Base-by-base conservation (phyloP, 2,888 invertebrate species). In the Metacarcinus magister region DNA sequence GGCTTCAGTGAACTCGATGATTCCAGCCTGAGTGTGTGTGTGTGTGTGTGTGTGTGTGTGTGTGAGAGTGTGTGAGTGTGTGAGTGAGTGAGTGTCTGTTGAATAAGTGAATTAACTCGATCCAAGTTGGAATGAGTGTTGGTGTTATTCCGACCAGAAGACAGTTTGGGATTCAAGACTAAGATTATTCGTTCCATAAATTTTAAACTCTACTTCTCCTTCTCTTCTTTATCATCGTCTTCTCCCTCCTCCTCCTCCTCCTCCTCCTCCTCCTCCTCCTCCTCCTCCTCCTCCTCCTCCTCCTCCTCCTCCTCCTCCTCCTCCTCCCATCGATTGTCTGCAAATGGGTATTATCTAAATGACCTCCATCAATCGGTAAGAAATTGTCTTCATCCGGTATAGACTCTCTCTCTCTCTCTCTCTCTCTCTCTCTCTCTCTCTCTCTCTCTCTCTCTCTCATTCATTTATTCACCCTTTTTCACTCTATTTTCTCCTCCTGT, bases 371-470 rank as follows among this genome's bases (percentile, higher is more conserved):
- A 90, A 90, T 43, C 44, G 23, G 23, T 44, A 43, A 46, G 1
- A 16, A 43, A 39, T 16, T 44, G 44, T 43, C 13, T 13, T 90
- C 39, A 23, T 89, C 43, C 16, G 44, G 43, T 44, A 43, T 44
- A 1, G 39, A 32, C 89, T 89, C 89, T 89, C 89, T 89, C 89
- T 89, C 89, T 89, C 89, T 89, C 89, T 89, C 89, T 89, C 89
- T 89, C 89, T 89, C 89, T 89, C 89, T 89, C 89, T 89, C 89
- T 89, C 89, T 89, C 89, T 89, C 89, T 89, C 89, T 89, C 89
- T 89, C 89, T 89, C 89, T 89, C 89, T 89, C 89, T 89, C 60
- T 60, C 89, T 89, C 89, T 89, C 89, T 89, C 89, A 28, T 28
- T 89, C 89, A 28, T 28, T 89, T 19, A 13, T 16, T 60, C 60